Conservation (phyloP, 2,113 vertebrate genomes). For the Oryzias curvinotus region DNA sequence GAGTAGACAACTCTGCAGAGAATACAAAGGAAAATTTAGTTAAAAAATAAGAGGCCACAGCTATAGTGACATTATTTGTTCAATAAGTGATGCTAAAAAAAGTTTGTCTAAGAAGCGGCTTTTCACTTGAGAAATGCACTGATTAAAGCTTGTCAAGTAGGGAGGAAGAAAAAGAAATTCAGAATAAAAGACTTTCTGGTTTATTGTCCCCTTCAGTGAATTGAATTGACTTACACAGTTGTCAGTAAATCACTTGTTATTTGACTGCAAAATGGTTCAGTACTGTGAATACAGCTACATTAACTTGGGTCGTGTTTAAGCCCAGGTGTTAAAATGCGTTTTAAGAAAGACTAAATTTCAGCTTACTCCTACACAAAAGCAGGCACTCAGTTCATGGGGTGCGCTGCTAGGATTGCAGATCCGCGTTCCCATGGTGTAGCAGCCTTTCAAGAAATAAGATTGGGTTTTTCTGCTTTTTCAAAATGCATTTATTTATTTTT, state of each 20-base stretch:
- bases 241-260: background rate
- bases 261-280: background rate
- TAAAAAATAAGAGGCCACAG: background rate
- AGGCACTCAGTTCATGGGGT: constrained; percentile 36
- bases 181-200: background rate
- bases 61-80: constrained; percentile 39
- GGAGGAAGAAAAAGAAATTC: background rate
- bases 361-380: constrained; percentile 8
- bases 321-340: constrained; percentile 20
- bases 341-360: constrained; percentile 5
- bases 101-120: background rate
- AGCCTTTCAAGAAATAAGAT: constrained; percentile 40
- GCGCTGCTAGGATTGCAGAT: constrained; percentile 15
- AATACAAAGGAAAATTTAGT: constrained; percentile 7
- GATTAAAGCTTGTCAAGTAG: constrained; percentile 7
- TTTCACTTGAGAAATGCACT: background rate
- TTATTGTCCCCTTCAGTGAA: background rate
- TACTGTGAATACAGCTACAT: background rate
- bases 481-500: constrained; percentile 16
- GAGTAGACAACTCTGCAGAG: constrained; percentile 28
- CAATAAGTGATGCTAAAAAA: constrained; percentile 27
- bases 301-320: constrained; percentile 4
- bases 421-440: background rate
- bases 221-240: constrained; percentile 1
- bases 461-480: background rate